phyloP scores from a whole-genome alignment of 2,888 invertebrate genomes.

The Linnaemya tessellans region DNA sequence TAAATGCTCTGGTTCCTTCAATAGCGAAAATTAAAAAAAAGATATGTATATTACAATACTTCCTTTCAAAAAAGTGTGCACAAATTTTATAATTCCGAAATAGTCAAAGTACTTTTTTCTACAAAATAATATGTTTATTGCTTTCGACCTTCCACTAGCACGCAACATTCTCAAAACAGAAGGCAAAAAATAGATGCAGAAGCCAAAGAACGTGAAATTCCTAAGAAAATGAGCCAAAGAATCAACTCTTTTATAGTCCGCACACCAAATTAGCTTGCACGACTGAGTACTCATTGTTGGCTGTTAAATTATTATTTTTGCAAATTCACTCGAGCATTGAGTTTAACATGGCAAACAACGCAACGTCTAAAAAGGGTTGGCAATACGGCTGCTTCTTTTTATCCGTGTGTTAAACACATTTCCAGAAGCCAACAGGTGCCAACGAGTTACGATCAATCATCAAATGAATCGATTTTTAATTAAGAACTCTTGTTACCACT shows the following conservation, averaged over 20 bases:
- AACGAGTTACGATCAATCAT: slow-evolving; percentile 83
- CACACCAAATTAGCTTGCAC: background rate
- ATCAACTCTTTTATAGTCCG: slow-evolving; percentile 30
- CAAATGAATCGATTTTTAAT: slow-evolving; percentile 82
- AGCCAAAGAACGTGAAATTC: background rate
- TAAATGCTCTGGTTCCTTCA: too few relatives aligned
- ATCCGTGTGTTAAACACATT: slow-evolving; percentile 81
- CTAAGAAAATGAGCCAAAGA: background rate
- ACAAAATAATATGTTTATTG: too few relatives aligned
- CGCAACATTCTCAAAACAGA: too few relatives aligned
- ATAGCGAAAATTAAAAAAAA: too few relatives aligned
- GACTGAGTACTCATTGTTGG: slow-evolving; percentile 10
- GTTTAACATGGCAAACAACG: slow-evolving; percentile 67
- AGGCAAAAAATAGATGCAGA: too few relatives aligned
- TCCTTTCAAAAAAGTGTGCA: too few relatives aligned
- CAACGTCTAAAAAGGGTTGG: slow-evolving; percentile 65
- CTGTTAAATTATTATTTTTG: slow-evolving; percentile 45
- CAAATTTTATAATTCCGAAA: too few relatives aligned
- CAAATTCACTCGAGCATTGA: slow-evolving; percentile 71
- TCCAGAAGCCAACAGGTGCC: slow-evolving; percentile 84
- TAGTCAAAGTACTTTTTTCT: too few relatives aligned
- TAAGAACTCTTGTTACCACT: slow-evolving; percentile 83
- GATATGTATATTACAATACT: too few relatives aligned
- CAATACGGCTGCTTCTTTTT: slow-evolving; percentile 62
- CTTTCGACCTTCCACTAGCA: too few relatives aligned